Evolutionary conservation across 2,113 vertebrate species (phyloP), one percentile per base, ranked within the genome.

Genomic region (Probosciger aterrimus): DNA sequence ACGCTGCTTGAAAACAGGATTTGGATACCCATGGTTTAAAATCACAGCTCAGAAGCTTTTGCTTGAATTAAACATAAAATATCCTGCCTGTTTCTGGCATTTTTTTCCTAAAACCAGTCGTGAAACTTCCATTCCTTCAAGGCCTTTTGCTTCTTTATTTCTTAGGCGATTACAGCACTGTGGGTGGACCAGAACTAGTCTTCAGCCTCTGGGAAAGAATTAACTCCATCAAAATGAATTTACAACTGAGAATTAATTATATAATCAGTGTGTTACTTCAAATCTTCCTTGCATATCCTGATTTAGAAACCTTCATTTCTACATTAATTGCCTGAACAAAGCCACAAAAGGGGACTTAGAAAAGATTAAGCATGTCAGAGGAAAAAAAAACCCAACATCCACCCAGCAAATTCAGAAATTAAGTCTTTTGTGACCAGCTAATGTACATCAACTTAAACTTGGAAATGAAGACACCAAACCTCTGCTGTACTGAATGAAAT

Each of bases 221-320:
- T 97, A 98, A 96, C 91, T 96, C 88, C 84, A 95, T 92, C 93
- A 95, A 95, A 96, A 97, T 93, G 91, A 97, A 97, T 95, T 96
- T 96, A 96, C 87, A 97, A 82, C 79, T 87, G 95, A 92, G 96
- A 97, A 97, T 97, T 96, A 96, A 97, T 98, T 98, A 96, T 81
- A 97, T 73, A 94, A 97, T 81, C 96, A 95, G 88, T 93, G 75
- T 74, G 79, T 88, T 96, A 83, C 90, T 97, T 93, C 90, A 97
- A 96, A 94, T 96, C 91, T 97, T 94, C 89, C 82, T 78, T 52
- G 77, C 35, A 78, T 88, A 88, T 77, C 81, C 95, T 74, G 68
- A 95, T 94, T 95, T 91, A 86, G 71, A 95, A 95, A 59, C 43
- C 49, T 82, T 92, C 59, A 33, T 84, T 96, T 94, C 68, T 96